These are phyloP conservation scores for Polyommatus iphigenia DNA, from an alignment of 2,888 invertebrate species.

Conservation along the genomic window DNA sequence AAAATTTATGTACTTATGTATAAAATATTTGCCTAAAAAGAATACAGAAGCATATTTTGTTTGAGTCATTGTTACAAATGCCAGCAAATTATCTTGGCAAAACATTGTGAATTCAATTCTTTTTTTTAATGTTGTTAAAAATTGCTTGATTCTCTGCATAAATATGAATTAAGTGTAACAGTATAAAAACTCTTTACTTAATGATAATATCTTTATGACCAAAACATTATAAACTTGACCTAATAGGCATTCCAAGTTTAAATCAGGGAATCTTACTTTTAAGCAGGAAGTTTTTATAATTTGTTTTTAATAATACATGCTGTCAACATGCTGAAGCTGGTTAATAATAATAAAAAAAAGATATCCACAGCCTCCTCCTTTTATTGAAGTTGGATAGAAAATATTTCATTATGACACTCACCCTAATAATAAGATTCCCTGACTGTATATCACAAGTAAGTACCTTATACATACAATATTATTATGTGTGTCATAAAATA, in stretches of 20 bases:
- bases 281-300: not conserved
- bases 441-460: not conserved
- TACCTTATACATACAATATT: slow-evolving; percentile 16
- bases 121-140: not conserved
- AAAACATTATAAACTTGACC: not conserved
- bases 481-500: slow-evolving; percentile 16
- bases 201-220: not conserved
- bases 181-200: not conserved
- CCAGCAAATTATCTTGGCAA: not conserved
- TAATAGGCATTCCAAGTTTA: not conserved
- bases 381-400: not conserved
- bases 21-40: not conserved
- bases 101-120: not conserved
- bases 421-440: not conserved
- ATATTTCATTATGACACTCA: too few species aligned
- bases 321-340: too few species aligned
- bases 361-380: not conserved
- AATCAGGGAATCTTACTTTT: not conserved
- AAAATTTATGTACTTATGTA: not conserved
- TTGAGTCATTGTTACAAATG: not conserved
- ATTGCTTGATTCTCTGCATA: not conserved
- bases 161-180: not conserved
- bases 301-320: too few species aligned
- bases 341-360: too few species aligned
- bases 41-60: slow-evolving; percentile 12